Evolutionary conservation across 2,888 invertebrate species (phyloP).

Genomic region (Mimas tiliae): DNA sequence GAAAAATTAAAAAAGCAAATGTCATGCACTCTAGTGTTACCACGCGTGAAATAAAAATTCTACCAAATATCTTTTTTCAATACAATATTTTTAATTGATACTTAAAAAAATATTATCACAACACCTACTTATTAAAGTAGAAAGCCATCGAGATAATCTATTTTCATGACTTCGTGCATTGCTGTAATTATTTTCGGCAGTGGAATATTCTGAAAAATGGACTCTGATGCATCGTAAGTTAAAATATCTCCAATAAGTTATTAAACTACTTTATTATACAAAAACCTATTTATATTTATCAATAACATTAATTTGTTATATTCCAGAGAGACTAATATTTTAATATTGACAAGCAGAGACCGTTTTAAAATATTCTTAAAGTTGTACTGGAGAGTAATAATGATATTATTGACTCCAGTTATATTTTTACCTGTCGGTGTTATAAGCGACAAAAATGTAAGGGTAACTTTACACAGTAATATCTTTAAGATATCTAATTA

Average conservation of each 20-base stretch:
- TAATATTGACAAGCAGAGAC: constrained; percentile 56
- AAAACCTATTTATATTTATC: not conserved
- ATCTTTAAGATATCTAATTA: not conserved
- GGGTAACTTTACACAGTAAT: constrained; percentile 36
- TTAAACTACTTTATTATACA: not conserved
- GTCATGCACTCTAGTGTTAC: constrained; percentile 5
- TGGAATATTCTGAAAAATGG: constrained; percentile 34
- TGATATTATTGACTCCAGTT: constrained; percentile 56
- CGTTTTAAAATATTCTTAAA: constrained; percentile 54
- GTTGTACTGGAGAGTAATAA: constrained; percentile 58
- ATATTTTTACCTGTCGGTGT: constrained; percentile 58
- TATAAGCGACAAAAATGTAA: constrained; percentile 54
- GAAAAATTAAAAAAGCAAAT: constrained; percentile 27
- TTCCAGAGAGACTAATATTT: constrained; percentile 62
- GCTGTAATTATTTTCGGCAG: constrained; percentile 27
- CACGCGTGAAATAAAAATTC: constrained; percentile 25
- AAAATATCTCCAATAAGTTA: not conserved
- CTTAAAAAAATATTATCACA: not conserved
- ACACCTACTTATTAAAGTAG: not conserved
- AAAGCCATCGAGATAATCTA: constrained; percentile 36
- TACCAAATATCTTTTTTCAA: not conserved
- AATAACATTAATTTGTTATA: constrained; percentile 26
- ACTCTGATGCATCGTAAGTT: constrained; percentile 52
- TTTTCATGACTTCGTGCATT: not conserved
- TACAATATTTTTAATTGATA: too few species aligned